Conservation (phyloP, 2,113 vertebrate genomes). For the Pseudopodoces humilis region DNA sequence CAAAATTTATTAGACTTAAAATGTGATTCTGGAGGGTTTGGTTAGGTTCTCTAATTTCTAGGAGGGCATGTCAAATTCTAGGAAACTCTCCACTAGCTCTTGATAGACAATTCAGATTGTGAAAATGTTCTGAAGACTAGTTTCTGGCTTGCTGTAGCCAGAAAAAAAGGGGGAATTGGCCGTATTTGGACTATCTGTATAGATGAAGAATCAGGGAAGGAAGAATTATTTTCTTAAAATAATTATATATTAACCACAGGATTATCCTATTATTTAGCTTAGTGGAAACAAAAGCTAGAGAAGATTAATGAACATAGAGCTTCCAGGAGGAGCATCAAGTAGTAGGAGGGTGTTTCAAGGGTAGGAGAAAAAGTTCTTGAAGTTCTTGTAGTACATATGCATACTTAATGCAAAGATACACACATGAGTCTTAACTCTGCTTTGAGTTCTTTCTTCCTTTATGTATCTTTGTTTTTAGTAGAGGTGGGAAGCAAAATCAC, state of each 20-base stretch:
- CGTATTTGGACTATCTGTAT: not conserved
- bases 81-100: not conserved
- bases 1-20: not conserved
- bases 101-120: not conserved
- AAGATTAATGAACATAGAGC: not conserved
- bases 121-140: not conserved
- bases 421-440: not conserved
- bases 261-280: not conserved
- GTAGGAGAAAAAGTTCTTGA: not conserved
- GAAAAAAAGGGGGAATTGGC: not conserved
- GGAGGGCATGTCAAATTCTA: not conserved
- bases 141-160: not conserved
- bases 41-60: not conserved
- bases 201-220: not conserved
- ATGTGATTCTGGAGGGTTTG: not conserved
- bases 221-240: not conserved
- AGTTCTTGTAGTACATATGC: not conserved
- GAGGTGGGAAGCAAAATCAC: not conserved
- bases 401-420: not conserved
- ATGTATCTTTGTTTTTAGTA: not conserved
- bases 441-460: not conserved
- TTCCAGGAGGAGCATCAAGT: not conserved
- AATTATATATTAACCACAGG: not conserved
- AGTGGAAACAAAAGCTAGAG: not conserved
- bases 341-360: not conserved